Evolutionary conservation across 2,113 vertebrate species (phyloP).

Genomic region (Gambusia affinis): DNA sequence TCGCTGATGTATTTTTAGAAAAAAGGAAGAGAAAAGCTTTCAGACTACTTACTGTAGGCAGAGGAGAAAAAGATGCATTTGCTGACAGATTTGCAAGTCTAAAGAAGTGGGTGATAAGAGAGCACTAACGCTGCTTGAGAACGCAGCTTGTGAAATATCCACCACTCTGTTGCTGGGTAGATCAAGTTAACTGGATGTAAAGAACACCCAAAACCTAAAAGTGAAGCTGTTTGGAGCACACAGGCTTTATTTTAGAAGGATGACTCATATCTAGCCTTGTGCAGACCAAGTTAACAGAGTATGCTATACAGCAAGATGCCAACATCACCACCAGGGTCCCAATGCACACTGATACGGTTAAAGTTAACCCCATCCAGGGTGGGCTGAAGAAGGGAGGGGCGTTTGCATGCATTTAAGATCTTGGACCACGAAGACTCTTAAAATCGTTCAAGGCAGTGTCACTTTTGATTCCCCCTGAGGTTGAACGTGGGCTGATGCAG

Average conservation of each 20-base stretch:
- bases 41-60: neutral
- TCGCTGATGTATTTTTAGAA: neutral
- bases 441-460: constrained; percentile 57
- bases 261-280: constrained; percentile 48
- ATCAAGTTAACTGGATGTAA: constrained; percentile 39
- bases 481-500: constrained; percentile 16
- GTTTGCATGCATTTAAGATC: constrained; percentile 54
- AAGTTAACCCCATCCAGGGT: constrained; percentile 56
- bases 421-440: constrained; percentile 64
- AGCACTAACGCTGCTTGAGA: constrained; percentile 33
- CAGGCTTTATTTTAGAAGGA: constrained; percentile 63
- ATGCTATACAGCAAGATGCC: constrained; percentile 29
- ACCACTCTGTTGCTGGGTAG: constrained; percentile 49
- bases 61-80: constrained; percentile 9
- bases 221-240: constrained; percentile 23
- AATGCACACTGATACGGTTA: constrained; percentile 66
- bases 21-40: neutral
- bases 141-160: constrained; percentile 29
- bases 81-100: constrained; percentile 26
- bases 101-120: constrained; percentile 45
- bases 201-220: constrained; percentile 35
- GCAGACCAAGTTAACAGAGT: constrained; percentile 31
- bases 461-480: constrained; percentile 36
- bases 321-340: constrained; percentile 39
- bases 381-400: constrained; percentile 30